These are phyloP conservation scores for Bagarius yarrelli DNA, from an alignment of 2,113 vertebrate species.

Conservation along the genomic window DNA sequence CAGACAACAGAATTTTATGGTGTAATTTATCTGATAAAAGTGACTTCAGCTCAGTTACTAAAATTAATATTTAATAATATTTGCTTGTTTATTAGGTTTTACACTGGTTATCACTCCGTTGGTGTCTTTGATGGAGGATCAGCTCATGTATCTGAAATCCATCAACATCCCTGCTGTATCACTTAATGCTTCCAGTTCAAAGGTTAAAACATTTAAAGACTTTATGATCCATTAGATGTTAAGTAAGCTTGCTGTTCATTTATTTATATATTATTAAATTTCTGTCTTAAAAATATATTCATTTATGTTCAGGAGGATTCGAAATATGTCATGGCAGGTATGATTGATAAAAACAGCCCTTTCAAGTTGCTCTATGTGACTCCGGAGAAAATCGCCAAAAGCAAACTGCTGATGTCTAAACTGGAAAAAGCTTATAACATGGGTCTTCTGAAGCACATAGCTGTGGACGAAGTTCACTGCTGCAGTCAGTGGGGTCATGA, in stretches of 20 bases:
- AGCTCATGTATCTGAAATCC: constrained; percentile 88
- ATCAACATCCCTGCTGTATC: constrained; percentile 78
- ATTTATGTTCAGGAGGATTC: constrained; percentile 78
- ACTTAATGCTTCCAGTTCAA: constrained; percentile 87
- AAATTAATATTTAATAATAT: neutral
- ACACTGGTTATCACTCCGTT: constrained; percentile 90
- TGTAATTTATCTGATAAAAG: neutral
- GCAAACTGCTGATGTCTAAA: constrained; percentile 94
- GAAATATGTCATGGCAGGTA: constrained; percentile 82
- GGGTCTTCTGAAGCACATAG: constrained; percentile 76
- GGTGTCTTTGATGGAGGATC: constrained; percentile 97
- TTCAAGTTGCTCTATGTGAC: constrained; percentile 94
- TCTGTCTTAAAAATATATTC: neutral
- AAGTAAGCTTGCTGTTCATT: neutral
- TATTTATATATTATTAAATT: neutral
- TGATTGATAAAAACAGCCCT: constrained; percentile 73
- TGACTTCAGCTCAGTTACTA: neutral
- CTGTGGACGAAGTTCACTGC: constrained; percentile 96
- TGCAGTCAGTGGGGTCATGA: constrained; percentile 99
- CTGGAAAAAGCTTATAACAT: constrained; percentile 91
- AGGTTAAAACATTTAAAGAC: constrained; percentile 67
- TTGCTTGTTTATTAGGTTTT: constrained; percentile 77
- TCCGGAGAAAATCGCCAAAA: constrained; percentile 97
- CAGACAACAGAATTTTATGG: neutral
- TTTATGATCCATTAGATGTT: too few relatives aligned